phyloP scores from a whole-genome alignment of 2,113 vertebrate species.

The Cyphomyrus plagiostoma region DNA sequence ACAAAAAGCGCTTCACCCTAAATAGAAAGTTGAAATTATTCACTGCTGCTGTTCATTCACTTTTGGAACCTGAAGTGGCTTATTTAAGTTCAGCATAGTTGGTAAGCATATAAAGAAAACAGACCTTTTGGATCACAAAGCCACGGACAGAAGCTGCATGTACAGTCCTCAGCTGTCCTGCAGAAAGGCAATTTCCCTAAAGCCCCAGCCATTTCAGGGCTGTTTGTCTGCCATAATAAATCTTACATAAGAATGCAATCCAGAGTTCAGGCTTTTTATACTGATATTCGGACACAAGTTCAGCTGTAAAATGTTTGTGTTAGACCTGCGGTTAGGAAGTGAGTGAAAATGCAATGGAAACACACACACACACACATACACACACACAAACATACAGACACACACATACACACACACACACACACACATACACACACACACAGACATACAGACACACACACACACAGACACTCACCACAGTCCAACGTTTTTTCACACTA shows the following conservation, averaged over 20 bases:
- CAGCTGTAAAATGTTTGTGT: neutral
- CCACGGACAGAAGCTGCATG: neutral
- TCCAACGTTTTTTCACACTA: neutral
- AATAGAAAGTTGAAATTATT: neutral
- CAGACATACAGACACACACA: accelerated
- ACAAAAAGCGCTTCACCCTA: neutral
- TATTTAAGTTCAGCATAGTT: neutral
- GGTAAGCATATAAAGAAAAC: neutral
- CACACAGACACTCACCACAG: neutral
- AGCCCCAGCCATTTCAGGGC: neutral
- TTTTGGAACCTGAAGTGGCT: neutral
- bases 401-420: too few species aligned
- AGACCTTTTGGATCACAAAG: neutral
- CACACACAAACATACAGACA: too few species aligned
- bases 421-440: too few species aligned
- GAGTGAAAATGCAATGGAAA: neutral
- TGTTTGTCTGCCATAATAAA: neutral
- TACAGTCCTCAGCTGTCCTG: neutral
- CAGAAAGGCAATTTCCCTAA: neutral
- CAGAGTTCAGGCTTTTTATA: neutral
- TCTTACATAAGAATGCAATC: neutral
- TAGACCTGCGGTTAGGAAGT: neutral
- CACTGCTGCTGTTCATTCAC: neutral
- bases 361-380: neutral
- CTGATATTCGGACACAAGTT: neutral